Evolutionary conservation across 2,888 invertebrate genomes (phyloP).

Genomic region (Trilocha varians): DNA sequence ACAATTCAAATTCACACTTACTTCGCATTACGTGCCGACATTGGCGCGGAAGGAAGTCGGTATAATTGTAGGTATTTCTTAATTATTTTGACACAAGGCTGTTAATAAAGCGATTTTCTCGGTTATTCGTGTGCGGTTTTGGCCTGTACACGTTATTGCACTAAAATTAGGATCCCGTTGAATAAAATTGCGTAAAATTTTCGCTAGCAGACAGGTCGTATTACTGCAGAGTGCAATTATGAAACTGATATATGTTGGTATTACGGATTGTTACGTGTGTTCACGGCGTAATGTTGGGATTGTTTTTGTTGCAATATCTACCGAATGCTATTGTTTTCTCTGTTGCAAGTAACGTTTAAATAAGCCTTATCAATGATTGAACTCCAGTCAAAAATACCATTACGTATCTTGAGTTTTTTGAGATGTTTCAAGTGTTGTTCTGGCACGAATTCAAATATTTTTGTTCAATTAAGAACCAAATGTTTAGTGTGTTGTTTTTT

Average conservation of each 20-base stretch:
- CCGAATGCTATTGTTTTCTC: neutral
- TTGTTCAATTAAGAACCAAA: neutral
- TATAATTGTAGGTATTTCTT: slow-evolving; percentile 10
- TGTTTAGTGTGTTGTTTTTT: neutral
- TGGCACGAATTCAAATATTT: neutral
- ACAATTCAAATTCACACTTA: slow-evolving; percentile 4
- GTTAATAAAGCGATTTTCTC: slow-evolving; percentile 3
- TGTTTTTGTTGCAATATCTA: neutral
- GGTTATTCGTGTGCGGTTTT: slow-evolving; percentile 1
- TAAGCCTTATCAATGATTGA: neutral
- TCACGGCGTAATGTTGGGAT: neutral
- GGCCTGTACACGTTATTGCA: neutral
- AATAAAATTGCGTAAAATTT: slow-evolving; percentile 13
- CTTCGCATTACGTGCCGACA: slow-evolving; percentile 8
- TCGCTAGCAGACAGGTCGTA: slow-evolving; percentile 9
- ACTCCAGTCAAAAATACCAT: neutral
- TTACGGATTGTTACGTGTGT: neutral
- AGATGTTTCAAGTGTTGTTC: neutral
- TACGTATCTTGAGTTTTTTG: neutral
- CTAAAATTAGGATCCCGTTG: neutral
- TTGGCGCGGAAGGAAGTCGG: slow-evolving; percentile 16
- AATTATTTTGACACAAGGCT: slow-evolving; percentile 14
- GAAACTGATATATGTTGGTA: slow-evolving; percentile 17
- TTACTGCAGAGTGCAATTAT: slow-evolving; percentile 17
- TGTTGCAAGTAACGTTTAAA: neutral